phyloP scores from a whole-genome alignment of 2,888 invertebrate genomes.

The Argyra leucocephala region DNA sequence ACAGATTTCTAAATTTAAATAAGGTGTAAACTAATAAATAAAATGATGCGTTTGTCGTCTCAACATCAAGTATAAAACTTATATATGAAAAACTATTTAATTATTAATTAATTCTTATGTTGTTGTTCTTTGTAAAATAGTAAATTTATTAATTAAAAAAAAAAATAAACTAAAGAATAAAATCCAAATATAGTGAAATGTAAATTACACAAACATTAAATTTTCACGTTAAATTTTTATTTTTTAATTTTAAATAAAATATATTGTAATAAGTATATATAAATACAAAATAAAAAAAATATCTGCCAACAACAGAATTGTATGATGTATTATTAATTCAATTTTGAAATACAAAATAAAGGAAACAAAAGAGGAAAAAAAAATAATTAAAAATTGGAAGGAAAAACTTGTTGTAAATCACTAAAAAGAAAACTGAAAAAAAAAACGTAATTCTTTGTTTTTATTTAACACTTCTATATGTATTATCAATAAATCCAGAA shows the following conservation, averaged over 20 bases:
- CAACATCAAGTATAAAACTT: neutral
- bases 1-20: neutral
- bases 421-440: too few relatives aligned
- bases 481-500: neutral
- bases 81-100: neutral
- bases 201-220: neutral
- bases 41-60: neutral
- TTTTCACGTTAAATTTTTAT: neutral
- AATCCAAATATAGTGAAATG: constrained; percentile 5
- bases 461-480: too few relatives aligned
- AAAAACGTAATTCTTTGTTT: too few relatives aligned
- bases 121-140: constrained; percentile 6
- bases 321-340: neutral
- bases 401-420: too few relatives aligned
- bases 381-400: too few relatives aligned
- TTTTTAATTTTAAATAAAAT: neutral
- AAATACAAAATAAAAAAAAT: neutral
- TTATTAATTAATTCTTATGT: constrained; percentile 1
- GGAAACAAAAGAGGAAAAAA: too few relatives aligned
- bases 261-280: constrained; percentile 4
- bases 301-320: constrained; percentile 2
- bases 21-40: neutral
- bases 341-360: too few relatives aligned
- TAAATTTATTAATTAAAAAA: constrained; percentile 7
- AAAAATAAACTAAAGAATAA: neutral